Evolutionary conservation across 2,113 vertebrate species (phyloP).

Genomic region (pig (Sus scrofa)): DNA sequence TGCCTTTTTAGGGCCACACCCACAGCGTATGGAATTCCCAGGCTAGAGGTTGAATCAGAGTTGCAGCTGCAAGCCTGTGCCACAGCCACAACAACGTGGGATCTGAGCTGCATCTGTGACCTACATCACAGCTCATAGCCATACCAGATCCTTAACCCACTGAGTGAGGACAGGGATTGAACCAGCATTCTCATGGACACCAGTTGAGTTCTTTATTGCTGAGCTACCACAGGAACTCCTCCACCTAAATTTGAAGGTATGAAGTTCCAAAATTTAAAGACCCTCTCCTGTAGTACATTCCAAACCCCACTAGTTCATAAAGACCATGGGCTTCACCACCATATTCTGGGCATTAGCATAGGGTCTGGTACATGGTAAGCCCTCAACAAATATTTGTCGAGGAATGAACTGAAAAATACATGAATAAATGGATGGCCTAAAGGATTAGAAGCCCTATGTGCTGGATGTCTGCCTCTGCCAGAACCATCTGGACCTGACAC

Average conservation of each 20-base stretch:
- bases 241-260: background rate
- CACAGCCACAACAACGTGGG: too few relatives aligned
- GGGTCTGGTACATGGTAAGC: background rate
- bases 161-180: too few relatives aligned
- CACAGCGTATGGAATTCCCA: too few relatives aligned
- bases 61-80: too few relatives aligned
- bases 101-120: too few relatives aligned
- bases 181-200: too few relatives aligned
- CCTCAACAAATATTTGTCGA: background rate
- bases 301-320: background rate
- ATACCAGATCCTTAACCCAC: too few relatives aligned
- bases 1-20: too few relatives aligned
- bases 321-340: background rate
- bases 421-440: slow-evolving; percentile 17
- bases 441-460: background rate
- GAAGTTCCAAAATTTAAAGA: background rate
- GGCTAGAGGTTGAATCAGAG: too few relatives aligned
- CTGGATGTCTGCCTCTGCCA: background rate
- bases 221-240: too few relatives aligned
- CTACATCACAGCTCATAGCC: too few relatives aligned
- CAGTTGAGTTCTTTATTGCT: too few relatives aligned
- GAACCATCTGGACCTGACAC: background rate
- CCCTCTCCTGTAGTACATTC: background rate
- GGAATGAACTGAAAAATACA: background rate
- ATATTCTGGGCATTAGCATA: background rate